A percentile compares a stretch with the other conserved stretches of the same genome.
Evolutionary conservation across 37 sponge, comb jelly and placozoan species (phyloP).

Genomic region (Lycopodina hypogea): DNA sequence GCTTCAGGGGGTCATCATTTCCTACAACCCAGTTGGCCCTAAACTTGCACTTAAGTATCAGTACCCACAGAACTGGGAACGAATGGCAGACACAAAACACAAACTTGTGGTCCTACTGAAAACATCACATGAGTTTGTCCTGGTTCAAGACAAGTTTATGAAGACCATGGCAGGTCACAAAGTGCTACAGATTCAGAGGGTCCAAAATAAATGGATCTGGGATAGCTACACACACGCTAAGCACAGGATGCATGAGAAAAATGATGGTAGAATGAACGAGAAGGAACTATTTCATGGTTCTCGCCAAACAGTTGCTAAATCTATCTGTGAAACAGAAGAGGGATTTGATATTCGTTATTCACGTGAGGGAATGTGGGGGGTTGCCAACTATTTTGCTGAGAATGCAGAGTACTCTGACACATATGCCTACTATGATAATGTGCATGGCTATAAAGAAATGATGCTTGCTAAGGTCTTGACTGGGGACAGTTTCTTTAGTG

Average conservation of each 20-base stretch:
- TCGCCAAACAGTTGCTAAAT: slow-evolving; percentile 11
- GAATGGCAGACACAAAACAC: neutral
- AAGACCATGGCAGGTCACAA: slow-evolving; percentile 29
- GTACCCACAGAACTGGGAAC: neutral
- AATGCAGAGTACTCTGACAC: slow-evolving; percentile 74
- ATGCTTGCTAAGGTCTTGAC: slow-evolving; percentile 57
- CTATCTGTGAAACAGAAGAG: slow-evolving; percentile 56
- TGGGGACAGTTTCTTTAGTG: slow-evolving; percentile 37
- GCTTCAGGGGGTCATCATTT: slow-evolving; percentile 19
- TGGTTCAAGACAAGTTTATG: neutral
- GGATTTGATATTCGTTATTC: slow-evolving; percentile 67
- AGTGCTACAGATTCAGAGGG: slow-evolving; percentile 41
- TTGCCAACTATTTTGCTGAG: slow-evolving; percentile 73
- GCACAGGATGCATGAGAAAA: slow-evolving; percentile 41
- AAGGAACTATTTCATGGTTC: slow-evolving; percentile 68
- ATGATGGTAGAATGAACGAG: slow-evolving; percentile 44
- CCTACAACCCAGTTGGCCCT: neutral
- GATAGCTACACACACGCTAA: slow-evolving; percentile 29
- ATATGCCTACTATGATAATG: slow-evolving; percentile 30
- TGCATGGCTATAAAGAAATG: slow-evolving; percentile 34
- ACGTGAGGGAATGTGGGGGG: slow-evolving; percentile 70
- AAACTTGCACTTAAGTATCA: neutral
- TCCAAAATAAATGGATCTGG: slow-evolving; percentile 84
- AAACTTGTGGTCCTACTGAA: neutral
- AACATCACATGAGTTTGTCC: neutral